phyloP scores from a whole-genome alignment of 2,797 vertebrate genomes.

The Poecilia velifera region DNA sequence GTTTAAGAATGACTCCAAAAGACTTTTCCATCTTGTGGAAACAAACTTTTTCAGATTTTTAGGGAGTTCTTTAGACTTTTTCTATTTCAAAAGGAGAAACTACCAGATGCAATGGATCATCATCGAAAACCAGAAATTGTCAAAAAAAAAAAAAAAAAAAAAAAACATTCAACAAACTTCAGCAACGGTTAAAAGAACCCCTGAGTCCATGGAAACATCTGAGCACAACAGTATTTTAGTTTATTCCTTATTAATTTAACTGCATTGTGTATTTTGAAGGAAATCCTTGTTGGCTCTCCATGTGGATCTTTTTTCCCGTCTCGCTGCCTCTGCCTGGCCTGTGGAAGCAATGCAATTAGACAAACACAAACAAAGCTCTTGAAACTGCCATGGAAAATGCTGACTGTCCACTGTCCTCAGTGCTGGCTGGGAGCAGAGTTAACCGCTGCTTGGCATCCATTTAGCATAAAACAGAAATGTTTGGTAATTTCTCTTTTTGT shows the following conservation, averaged over 20 bases:
- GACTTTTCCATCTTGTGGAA: background rate
- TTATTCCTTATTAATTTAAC: background rate
- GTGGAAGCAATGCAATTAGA: slow-evolving; percentile 83
- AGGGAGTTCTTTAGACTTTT: background rate
- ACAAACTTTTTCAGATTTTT: background rate
- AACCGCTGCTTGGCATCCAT: slow-evolving; percentile 45
- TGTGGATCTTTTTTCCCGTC: background rate
- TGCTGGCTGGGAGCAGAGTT: slow-evolving; percentile 37
- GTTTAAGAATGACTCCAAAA: background rate
- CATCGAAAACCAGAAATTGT: background rate
- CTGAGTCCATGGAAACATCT: background rate
- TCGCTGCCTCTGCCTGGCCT: slow-evolving; percentile 57
- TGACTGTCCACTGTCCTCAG: slow-evolving; percentile 67
- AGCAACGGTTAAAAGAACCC: background rate
- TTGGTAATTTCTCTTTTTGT: slow-evolving; percentile 2
- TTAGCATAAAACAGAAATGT: slow-evolving; percentile 19
- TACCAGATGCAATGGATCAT: background rate
- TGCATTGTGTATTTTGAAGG: background rate
- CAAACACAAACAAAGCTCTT: slow-evolving; percentile 78
- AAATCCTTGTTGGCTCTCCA: background rate
- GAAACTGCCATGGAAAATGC: slow-evolving; percentile 67
- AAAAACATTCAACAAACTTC: background rate
- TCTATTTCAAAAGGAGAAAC: background rate
- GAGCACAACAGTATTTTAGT: background rate
- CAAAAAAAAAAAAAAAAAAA: background rate